Evolutionary conservation across 2,113 vertebrate genomes (phyloP).

Genomic region (Gambusia affinis): DNA sequence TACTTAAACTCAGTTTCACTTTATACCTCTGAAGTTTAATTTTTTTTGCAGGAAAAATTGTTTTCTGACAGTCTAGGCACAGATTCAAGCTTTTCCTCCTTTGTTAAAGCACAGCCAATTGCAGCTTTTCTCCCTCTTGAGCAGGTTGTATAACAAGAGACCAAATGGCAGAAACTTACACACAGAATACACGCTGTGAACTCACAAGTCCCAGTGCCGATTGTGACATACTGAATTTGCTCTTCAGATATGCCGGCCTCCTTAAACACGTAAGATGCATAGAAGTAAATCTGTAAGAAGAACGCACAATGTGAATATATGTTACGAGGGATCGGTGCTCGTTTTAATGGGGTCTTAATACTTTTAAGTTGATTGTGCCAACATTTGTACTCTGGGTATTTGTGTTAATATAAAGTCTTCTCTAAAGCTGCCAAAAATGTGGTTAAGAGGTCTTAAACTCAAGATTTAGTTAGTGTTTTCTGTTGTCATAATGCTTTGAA

Average conservation of each 20-base stretch:
- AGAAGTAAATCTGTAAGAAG: constrained; percentile 87
- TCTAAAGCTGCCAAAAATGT: constrained; percentile 33
- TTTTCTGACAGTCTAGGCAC: no score
- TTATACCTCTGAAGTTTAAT: no score
- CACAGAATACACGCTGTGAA: constrained; percentile 83
- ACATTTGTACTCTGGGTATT: constrained; percentile 43
- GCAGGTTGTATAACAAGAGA: constrained; percentile 50
- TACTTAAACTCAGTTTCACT: no score
- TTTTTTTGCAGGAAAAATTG: no score
- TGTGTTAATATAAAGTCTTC: constrained; percentile 46
- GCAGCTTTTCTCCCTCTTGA: background rate
- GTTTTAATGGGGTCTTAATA: constrained; percentile 3
- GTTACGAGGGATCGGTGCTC: constrained; percentile 11
- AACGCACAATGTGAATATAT: constrained; percentile 7
- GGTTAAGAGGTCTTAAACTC: constrained; percentile 25
- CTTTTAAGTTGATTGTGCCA: constrained; percentile 57
- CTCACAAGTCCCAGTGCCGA: constrained; percentile 89
- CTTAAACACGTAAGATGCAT: constrained; percentile 86
- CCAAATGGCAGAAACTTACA: constrained; percentile 80
- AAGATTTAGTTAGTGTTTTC: constrained; percentile 18
- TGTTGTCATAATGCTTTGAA: constrained; percentile 8
- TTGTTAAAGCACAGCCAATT: background rate
- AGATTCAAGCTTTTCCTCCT: no score
- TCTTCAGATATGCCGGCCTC: constrained; percentile 83
- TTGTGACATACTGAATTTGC: constrained; percentile 84